Evolutionary conservation across 1,140 invertebrate species (phyloP), one percentile per base, ranked within the genome.

Genomic region (Nixonia krombeini): DNA sequence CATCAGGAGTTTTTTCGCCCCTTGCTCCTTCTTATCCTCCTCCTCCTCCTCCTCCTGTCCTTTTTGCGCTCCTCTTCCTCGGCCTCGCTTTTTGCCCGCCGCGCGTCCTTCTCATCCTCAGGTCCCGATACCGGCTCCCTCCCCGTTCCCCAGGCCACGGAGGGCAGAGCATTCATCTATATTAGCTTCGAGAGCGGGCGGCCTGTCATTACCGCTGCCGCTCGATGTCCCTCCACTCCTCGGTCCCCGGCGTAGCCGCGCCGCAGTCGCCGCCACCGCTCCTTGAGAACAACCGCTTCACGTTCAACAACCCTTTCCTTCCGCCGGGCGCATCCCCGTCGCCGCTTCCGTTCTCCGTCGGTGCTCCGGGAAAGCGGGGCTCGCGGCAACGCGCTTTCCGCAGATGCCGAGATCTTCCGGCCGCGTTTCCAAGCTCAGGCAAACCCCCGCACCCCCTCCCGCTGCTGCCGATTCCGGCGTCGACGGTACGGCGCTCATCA

Each of bases 111-210:
- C 58, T 41, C 58, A 61, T 56, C 53, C 13, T 4, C 55, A 56
- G 50, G 61, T 59, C 57, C 53, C 61, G 68, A 62, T 70, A 62
- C 53, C 68, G 52, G 52, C 59, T 70, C 62, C 68, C 62, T 57
- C 12, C 33, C 33, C 13, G 9, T 35, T 13, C 33, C 33, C 61
- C 53, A 79, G 81, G 80, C 76, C 80, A 82, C 81, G 79, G 78
- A 84, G 81, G 82, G 81, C 79, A 81, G 81, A 75, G 84, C 84
- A 85, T 85, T 85, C 84, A 85, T 85, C 83, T 84, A 85, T 84
- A 85, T 85, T 85, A 85, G 83, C 84, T 85, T 77, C 83, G 81
- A 85, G 76, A 85, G 80, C 81, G 79, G 76, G 80, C 82, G 82
- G 84, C 81, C 84, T 85, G 84, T 85, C 82, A 85, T 85, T 85